phyloP scores from a whole-genome alignment of 2,113 vertebrate species.

The Trinectes maculatus region DNA sequence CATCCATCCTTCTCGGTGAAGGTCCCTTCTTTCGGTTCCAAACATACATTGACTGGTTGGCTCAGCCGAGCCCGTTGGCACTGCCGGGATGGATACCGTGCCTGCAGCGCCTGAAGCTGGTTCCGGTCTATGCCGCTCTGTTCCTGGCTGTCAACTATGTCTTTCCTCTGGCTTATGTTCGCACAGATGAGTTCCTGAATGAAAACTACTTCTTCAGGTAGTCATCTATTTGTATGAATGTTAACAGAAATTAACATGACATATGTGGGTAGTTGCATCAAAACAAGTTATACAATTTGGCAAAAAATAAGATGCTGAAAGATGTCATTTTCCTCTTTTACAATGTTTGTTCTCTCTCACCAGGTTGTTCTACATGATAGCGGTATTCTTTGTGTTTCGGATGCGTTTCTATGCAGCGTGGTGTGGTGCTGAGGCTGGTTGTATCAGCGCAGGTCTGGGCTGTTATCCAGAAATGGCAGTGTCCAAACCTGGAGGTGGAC shows the following conservation, averaged over 20 bases:
- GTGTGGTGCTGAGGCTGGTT: constrained; percentile 89
- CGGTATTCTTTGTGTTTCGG: constrained; percentile 89
- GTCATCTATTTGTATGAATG: too few relatives aligned
- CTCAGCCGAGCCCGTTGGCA: constrained; percentile 79
- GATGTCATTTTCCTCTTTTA: not conserved
- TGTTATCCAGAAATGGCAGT: constrained; percentile 87
- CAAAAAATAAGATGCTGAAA: not conserved
- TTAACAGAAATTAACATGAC: too few relatives aligned
- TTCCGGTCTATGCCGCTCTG: constrained; percentile 84
- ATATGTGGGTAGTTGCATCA: too few relatives aligned
- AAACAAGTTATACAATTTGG: too few relatives aligned
- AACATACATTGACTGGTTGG: constrained; percentile 89
- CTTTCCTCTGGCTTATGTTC: constrained; percentile 87
- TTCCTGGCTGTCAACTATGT: constrained; percentile 83
- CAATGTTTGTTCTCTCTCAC: not conserved
- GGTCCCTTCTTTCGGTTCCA: constrained; percentile 92
- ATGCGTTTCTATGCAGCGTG: constrained; percentile 94
- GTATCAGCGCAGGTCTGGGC: constrained; percentile 89
- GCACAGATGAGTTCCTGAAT: constrained; percentile 84
- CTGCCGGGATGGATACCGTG: constrained; percentile 85
- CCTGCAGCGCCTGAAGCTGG: constrained; percentile 82
- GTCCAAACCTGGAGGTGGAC: constrained; percentile 88
- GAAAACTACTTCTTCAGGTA: constrained; percentile 81
- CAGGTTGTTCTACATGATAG: constrained; percentile 91
- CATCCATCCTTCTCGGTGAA: constrained; percentile 53